A percentile compares a stretch with the other conserved stretches of the same genome.
phyloP scores from a whole-genome alignment of 1,140 invertebrate genomes.

The Galendromus occidentalis region DNA sequence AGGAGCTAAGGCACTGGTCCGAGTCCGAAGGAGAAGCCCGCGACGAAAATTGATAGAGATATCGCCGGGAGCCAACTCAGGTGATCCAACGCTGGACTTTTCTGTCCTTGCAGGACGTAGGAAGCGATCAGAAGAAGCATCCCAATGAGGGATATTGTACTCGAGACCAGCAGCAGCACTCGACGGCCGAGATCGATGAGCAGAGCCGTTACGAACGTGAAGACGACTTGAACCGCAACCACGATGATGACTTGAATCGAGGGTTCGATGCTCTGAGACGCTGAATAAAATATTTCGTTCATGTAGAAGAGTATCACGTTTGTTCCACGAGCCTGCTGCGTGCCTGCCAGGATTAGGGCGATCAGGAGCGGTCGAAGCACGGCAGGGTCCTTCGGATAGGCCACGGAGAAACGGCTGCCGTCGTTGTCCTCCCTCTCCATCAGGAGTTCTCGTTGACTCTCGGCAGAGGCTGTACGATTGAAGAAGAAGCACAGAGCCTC shows the following conservation, averaged over 20 bases:
- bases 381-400: constrained; percentile 42
- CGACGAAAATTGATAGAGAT: constrained; percentile 60
- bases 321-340: constrained; percentile 79
- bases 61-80: constrained; percentile 58
- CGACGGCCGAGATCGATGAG: constrained; percentile 68
- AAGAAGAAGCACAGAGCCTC: constrained; percentile 15
- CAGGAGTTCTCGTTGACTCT: constrained; percentile 10
- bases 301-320: constrained; percentile 86
- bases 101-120: constrained; percentile 36
- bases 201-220: constrained; percentile 59
- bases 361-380: constrained; percentile 53
- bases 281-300: constrained; percentile 50
- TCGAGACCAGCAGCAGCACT: constrained; percentile 56
- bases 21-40: constrained; percentile 70
- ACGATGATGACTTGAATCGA: constrained; percentile 52
- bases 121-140: constrained; percentile 34
- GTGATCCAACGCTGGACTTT: constrained; percentile 30
- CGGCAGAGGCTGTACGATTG: background rate
- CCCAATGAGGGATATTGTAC: constrained; percentile 30
- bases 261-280: constrained; percentile 37
- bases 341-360: constrained; percentile 66
- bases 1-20: constrained; percentile 84
- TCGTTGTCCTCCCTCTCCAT: constrained; percentile 24
- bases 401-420: constrained; percentile 25
- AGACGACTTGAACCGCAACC: constrained; percentile 64